These are phyloP conservation scores for Tribolium freemani DNA, from an alignment of 2,888 invertebrate species.

Conservation along the genomic window DNA sequence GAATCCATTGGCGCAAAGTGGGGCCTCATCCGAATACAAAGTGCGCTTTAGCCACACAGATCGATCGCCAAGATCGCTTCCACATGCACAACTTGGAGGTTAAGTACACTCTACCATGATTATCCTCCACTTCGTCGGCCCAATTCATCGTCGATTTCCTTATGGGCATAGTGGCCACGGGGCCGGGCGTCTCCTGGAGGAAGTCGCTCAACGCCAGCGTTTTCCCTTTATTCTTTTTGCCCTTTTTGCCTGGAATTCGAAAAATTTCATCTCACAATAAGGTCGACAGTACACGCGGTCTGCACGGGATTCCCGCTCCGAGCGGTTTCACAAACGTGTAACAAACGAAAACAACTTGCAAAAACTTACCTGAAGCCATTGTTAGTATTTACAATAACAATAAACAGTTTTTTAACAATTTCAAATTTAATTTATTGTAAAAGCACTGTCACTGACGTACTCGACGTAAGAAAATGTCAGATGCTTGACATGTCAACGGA, in stretches of 20 bases:
- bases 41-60: background rate
- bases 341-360: background rate
- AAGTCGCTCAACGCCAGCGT: slow-evolving; percentile 86
- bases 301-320: background rate
- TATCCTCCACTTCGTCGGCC: slow-evolving; percentile 89
- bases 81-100: slow-evolving; percentile 29
- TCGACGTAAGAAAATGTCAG: slow-evolving; percentile 24
- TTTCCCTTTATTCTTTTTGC: slow-evolving; percentile 88
- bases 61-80: slow-evolving; percentile 3
- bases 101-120: slow-evolving; percentile 71
- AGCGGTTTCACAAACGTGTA: background rate
- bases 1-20: too few relatives aligned
- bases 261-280: slow-evolving; percentile 30
- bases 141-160: slow-evolving; percentile 74
- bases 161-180: slow-evolving; percentile 69
- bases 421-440: slow-evolving; percentile 33
- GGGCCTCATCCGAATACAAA: too few relatives aligned
- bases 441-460: slow-evolving; percentile 35
- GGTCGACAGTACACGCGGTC: slow-evolving; percentile 37
- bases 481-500: background rate
- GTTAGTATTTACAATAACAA: slow-evolving; percentile 41
- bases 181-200: slow-evolving; percentile 78
- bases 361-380: slow-evolving; percentile 60
- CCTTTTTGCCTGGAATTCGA: slow-evolving; percentile 80
- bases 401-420: slow-evolving; percentile 12